Conservation (phyloP, 1,140 invertebrate species). For the Atta texana region DNA sequence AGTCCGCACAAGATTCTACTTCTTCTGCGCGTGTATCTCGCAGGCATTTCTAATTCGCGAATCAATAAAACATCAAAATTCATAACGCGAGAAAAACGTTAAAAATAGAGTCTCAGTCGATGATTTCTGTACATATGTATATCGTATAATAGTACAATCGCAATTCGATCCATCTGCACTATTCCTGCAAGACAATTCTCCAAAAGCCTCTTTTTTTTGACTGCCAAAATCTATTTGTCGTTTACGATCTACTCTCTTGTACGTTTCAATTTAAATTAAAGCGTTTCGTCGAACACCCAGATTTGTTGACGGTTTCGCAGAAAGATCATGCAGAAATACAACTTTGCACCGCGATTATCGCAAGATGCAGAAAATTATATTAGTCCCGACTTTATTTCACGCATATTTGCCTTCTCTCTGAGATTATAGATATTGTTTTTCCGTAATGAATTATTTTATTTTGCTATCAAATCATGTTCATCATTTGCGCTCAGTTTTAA, state of each 20-base stretch:
- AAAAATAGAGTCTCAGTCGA: neutral
- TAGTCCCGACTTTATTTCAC: conserved; percentile 33
- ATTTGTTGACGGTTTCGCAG: conserved; percentile 9
- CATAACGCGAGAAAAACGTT: neutral
- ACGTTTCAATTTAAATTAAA: neutral
- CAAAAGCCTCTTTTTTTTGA: neutral
- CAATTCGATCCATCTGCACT: neutral
- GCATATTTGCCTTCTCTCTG: neutral
- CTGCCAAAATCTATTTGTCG: conserved; percentile 23
- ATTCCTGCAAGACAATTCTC: neutral
- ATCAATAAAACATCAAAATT: neutral
- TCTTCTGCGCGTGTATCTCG: neutral
- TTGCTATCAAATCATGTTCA: neutral
- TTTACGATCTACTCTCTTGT: neutral
- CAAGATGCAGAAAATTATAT: conserved; percentile 51
- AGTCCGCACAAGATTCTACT: neutral
- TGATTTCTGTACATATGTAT: neutral
- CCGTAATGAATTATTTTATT: conserved; percentile 28
- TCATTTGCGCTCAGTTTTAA: neutral
- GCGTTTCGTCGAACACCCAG: conserved; percentile 21
- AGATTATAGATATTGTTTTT: neutral
- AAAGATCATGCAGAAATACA: conserved; percentile 15
- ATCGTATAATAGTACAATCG: neutral
- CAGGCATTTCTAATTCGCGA: neutral
- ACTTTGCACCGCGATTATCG: conserved; percentile 3